Evolutionary conservation across 2,113 vertebrate species (phyloP), one percentile per base, ranked within the genome.

Genomic region (Platichthys stellatus): DNA sequence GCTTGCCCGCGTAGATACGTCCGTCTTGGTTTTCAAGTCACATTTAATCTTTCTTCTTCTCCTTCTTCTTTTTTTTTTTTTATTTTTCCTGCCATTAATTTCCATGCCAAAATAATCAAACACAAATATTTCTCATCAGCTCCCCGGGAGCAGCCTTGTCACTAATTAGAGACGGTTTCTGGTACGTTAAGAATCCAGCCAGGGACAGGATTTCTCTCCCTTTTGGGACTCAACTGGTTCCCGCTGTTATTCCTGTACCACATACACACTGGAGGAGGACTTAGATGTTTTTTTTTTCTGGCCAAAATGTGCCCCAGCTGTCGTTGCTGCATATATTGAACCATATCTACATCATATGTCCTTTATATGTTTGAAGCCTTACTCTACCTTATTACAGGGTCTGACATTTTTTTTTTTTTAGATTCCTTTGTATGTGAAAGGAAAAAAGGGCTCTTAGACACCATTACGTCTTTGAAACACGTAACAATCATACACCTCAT

Each of bases 101-200:
- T 89, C 87, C 69, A 63, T 88, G 80, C 85, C 81, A 88, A 84
- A 89, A 90, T 91, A 92, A 93, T 91, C 83, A 90, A 89, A 90
- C 56, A 58, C 86, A 92, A 91, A 92, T 91, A 90, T 89, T 91
- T 90, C 79, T 78, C 74, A 76, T 84, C 72, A 80, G 87, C 80
- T 92, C 81, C 79, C 74, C 77, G 80, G 81, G 90, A 86, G 84
- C 63, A 64, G 80, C 82, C 81, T 91, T 84, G 87, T 91, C 88
- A 88, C 87, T 93, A 92, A 92, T 94, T 91, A 91, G 89, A 90
- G 78, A 86, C 80, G 72, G 80, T 86, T 92, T 88, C 88, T 89
- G 82, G 86, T 85, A 93, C 85, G 87, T 86, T 86, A 73, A 83
- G 80, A 92, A 86, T 89, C 76, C 74, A 79, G 69, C 71, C 71